These are phyloP conservation scores for Sarcophaga subvicina DNA, from an alignment of 2,888 invertebrate species.

Conservation along the genomic window DNA sequence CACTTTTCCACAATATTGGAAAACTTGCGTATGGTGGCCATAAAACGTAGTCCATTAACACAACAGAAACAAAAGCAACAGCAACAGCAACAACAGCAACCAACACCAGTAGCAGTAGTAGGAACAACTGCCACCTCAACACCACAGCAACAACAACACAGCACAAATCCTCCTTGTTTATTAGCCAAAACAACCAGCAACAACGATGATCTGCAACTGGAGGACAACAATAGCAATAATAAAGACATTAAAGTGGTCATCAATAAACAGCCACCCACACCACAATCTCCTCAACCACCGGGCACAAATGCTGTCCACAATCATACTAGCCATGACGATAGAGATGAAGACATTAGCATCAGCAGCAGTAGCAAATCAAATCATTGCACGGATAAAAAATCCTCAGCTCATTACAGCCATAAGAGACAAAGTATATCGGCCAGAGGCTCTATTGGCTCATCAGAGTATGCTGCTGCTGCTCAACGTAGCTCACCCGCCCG, in stretches of 20 bases:
- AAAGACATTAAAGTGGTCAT: constrained; percentile 61
- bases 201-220: constrained; percentile 7
- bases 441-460: constrained; percentile 65
- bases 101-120: constrained; percentile 67
- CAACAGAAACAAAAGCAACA: constrained; percentile 66
- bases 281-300: constrained; percentile 54
- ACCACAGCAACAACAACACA: constrained; percentile 51
- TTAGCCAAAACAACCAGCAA: constrained; percentile 12
- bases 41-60: constrained; percentile 73
- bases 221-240: constrained; percentile 50
- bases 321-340: constrained; percentile 43
- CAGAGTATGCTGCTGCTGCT: constrained; percentile 28
- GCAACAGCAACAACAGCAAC: constrained; percentile 47
- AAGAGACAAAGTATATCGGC: constrained; percentile 73
- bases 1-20: constrained; percentile 81
- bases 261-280: constrained; percentile 63
- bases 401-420: constrained; percentile 37
- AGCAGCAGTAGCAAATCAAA: constrained; percentile 29
- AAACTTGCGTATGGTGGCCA: constrained; percentile 79
- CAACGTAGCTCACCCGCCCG: constrained; percentile 63
- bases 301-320: constrained; percentile 56
- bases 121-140: constrained; percentile 70
- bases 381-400: neutral
- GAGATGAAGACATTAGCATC: neutral
- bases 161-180: neutral